A percentile compares a stretch with the other conserved stretches of the same genome.
Conservation (phyloP, 2,888 invertebrate genomes). For the Athalia circularis region DNA sequence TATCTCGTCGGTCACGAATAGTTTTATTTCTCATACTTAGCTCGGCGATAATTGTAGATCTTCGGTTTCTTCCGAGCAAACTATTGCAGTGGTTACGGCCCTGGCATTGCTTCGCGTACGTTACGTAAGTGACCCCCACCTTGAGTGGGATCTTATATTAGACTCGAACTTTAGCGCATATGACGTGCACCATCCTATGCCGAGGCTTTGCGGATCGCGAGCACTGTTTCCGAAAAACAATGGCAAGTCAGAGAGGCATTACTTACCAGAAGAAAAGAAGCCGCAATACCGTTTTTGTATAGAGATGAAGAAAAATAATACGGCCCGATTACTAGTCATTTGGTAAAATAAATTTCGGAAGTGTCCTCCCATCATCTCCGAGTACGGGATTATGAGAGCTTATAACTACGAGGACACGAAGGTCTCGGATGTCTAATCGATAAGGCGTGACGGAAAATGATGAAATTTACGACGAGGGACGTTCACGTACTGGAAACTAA, state of each 20-base stretch:
- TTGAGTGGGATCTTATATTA: conserved; percentile 19
- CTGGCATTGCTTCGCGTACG: neutral
- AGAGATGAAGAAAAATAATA: too few species aligned
- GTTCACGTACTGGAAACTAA: conserved; percentile 30
- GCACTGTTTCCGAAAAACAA: neutral
- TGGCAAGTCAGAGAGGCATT: too few species aligned
- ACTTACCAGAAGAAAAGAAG: too few species aligned
- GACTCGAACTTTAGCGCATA: neutral
- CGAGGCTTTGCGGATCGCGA: neutral
- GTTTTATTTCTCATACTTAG: too few species aligned
- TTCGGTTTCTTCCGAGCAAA: too few species aligned
- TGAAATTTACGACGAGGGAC: conserved; percentile 35
- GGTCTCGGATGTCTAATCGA: conserved; percentile 1
- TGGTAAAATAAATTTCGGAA: too few species aligned
- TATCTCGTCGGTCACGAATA: too few species aligned
- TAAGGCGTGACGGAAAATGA: conserved; percentile 26
- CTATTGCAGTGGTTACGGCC: neutral
- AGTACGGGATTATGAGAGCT: neutral
- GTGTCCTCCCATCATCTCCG: too few species aligned
- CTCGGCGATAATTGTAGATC: too few species aligned
- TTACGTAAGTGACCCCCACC: conserved; percentile 14
- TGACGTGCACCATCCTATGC: neutral
- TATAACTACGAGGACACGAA: neutral
- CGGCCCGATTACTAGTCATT: too few species aligned
- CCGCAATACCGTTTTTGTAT: too few species aligned